Base-by-base conservation (phyloP, 2,888 invertebrate species). In the Netelia melanura region DNA sequence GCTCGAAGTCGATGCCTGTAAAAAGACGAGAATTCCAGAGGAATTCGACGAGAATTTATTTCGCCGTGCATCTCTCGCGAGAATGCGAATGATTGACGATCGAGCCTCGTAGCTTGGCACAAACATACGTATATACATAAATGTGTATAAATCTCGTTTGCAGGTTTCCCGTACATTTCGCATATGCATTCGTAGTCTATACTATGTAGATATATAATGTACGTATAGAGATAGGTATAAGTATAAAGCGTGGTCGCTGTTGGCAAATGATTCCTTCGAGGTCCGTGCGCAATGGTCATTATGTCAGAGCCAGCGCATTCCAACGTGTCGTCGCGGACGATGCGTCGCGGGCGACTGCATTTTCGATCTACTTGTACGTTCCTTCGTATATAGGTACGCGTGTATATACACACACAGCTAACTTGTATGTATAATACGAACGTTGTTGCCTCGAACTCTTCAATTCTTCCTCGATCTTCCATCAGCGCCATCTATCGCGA, bases 251-350 rank as follows among this genome's bases (percentile, higher is more conserved):
- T 81, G 62, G 81, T 67, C 81, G 75, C 71, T 52, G 81, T 75
- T 85, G 82, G 85, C 82, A 79, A 86, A 84, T 86, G 84, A 86
- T 86, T 84, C 81, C 81, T 80, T 76, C 79, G 65, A 54, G 80
- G 67, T 80, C 80, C 79, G 76, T 68, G 70, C 68, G 75, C 83
- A 81, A 81, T 70, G 82, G 85, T 86, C 85, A 87, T 88, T 88
- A 88, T 87, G 86, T 87, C 87, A 86, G 85, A 86, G 65, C 81
- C 77, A 38, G 38, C 38, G 84, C 88, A 87, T 88, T 87, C 87
- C 88, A 83, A 48, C 72, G 85, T 85, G 84, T 86, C 81, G 84
- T 81, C 81, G 85, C 65, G 17, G 67, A 23, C 77, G 43, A 75
- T 82, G 76, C 68, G 38, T 38, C 38, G 38, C 38, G 38, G 75